Evolutionary conservation across 2,113 vertebrate species (phyloP).

Genomic region (Dermatemys mawii): DNA sequence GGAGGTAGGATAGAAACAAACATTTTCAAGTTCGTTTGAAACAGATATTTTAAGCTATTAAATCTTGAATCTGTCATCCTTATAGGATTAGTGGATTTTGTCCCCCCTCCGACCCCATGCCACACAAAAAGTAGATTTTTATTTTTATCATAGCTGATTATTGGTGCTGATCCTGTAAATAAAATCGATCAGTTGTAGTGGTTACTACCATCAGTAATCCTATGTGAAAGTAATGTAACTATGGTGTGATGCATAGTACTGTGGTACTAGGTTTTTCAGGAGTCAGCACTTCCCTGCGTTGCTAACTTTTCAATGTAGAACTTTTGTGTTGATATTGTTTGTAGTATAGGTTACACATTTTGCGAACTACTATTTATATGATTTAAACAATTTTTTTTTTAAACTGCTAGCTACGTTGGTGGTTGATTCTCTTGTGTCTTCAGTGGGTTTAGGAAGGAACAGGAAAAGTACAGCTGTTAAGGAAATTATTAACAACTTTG

Average conservation of each 20-base stretch:
- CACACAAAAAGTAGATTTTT: neutral
- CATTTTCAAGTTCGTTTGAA: neutral
- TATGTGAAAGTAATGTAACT: neutral
- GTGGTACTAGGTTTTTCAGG: neutral
- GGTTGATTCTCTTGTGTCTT: neutral
- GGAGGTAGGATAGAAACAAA: neutral
- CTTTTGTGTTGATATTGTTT: neutral
- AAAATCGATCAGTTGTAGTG: neutral
- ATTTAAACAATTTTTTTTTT: neutral
- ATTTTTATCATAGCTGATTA: neutral
- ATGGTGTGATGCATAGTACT: neutral
- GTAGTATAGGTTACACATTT: neutral
- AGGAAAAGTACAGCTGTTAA: neutral
- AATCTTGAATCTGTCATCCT: neutral
- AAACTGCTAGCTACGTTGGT: neutral
- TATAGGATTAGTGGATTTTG: neutral
- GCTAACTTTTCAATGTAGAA: neutral
- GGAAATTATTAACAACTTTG: neutral
- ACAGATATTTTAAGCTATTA: neutral
- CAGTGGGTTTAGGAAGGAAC: neutral
- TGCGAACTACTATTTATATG: too few species aligned
- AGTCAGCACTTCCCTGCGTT: neutral
- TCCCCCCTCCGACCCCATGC: fast-evolving
- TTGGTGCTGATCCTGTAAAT: neutral
- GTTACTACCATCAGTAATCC: neutral